These are phyloP conservation scores for Epistrophe grossulariae DNA, from an alignment of 2,888 invertebrate species.

Conservation along the genomic window DNA sequence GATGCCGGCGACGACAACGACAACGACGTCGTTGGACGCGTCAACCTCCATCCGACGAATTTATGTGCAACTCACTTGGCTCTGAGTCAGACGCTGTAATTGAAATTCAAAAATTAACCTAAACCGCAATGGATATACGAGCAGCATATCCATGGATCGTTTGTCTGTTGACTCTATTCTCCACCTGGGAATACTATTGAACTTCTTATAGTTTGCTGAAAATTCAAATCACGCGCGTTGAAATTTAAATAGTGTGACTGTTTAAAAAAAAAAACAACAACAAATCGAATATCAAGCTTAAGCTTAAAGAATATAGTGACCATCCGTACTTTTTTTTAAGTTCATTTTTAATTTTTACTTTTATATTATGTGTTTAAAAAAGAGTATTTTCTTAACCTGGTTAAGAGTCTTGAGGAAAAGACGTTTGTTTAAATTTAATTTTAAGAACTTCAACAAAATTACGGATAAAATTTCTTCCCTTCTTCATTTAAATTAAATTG, in stretches of 20 bases:
- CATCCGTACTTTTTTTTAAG: background rate
- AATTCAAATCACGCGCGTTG: slow-evolving; percentile 53
- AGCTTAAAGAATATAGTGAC: background rate
- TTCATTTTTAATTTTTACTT: too few species aligned
- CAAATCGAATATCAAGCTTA: background rate
- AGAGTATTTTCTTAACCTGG: background rate
- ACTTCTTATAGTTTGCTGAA: background rate
- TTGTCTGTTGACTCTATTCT: slow-evolving; percentile 19
- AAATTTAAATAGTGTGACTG: slow-evolving; percentile 55
- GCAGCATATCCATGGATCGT: background rate
- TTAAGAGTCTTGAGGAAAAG: too few species aligned
- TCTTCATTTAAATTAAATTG: too few species aligned
- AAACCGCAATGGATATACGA: slow-evolving; percentile 35
- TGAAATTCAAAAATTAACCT: slow-evolving; percentile 66
- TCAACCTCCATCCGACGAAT: slow-evolving; percentile 31
- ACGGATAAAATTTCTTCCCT: too few species aligned
- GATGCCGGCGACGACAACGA: background rate
- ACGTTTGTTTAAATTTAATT: too few species aligned
- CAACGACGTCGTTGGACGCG: background rate
- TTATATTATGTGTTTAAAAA: background rate
- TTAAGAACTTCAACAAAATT: too few species aligned
- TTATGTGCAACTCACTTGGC: slow-evolving; percentile 41
- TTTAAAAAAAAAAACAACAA: background rate
- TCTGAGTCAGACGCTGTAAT: slow-evolving; percentile 69
- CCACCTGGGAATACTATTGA: slow-evolving; percentile 37